Conservation (phyloP, 2,797 vertebrate species). For the Acestrorhynchus altus region DNA sequence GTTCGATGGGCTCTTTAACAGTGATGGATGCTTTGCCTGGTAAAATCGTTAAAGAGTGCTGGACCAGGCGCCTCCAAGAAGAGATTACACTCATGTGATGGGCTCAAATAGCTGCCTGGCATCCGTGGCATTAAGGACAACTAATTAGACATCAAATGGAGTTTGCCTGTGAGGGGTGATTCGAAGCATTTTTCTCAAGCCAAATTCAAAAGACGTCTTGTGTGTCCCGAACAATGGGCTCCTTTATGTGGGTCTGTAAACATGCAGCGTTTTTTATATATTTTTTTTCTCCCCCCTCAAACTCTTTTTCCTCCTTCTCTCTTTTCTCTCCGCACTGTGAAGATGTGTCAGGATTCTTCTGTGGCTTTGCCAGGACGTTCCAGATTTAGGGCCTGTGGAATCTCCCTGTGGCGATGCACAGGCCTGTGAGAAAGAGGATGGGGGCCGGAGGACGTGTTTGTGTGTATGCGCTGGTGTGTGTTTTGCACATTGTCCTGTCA, state of each 20-base stretch:
- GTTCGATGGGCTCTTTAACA: neutral
- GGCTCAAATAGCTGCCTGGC: slow-evolving; percentile 49
- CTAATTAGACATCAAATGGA: slow-evolving; percentile 60
- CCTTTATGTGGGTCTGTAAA: slow-evolving; percentile 54
- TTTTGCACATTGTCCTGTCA: neutral
- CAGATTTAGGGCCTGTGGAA: slow-evolving; percentile 42
- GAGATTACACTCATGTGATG: slow-evolving; percentile 61
- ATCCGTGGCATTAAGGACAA: slow-evolving; percentile 56
- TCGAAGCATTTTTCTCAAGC: slow-evolving; percentile 62
- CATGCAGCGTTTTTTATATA: slow-evolving; percentile 18
- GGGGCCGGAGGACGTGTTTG: slow-evolving; percentile 3
- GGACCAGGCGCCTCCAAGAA: slow-evolving; percentile 33
- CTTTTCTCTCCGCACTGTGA: slow-evolving; percentile 9
- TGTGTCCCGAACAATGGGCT: slow-evolving; percentile 56
- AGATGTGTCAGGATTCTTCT: slow-evolving; percentile 57
- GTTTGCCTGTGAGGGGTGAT: slow-evolving; percentile 57
- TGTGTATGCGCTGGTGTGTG: slow-evolving; percentile 10
- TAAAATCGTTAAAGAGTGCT: slow-evolving; percentile 6
- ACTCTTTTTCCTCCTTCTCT: neutral
- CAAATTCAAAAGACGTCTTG: slow-evolving; percentile 61
- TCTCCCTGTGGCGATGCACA: slow-evolving; percentile 50
- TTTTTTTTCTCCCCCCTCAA: neutral
- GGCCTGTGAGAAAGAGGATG: slow-evolving; percentile 16
- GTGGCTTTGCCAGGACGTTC: slow-evolving; percentile 60
- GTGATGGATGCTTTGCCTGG: slow-evolving; percentile 12